These are phyloP conservation scores for Eupithecia centaureata DNA, from an alignment of 2,888 invertebrate species.

Conservation along the genomic window DNA sequence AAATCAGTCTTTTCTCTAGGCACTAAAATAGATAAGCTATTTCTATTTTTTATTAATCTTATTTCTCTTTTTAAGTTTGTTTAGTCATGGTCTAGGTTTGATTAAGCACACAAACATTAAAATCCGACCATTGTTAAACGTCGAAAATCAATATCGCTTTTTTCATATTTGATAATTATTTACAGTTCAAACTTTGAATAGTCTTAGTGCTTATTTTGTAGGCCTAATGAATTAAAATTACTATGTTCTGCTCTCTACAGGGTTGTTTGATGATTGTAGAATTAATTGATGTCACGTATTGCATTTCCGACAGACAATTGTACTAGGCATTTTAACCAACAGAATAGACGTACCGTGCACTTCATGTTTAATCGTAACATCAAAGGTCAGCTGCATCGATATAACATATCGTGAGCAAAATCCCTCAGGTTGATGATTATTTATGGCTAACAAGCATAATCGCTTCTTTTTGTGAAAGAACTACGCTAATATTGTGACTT, in stretches of 20 bases:
- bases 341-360: background rate
- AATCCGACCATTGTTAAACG: background rate
- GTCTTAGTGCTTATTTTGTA: no score
- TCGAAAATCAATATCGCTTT: no score
- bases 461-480: background rate
- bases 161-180: no score
- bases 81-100: background rate
- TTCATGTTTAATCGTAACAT: background rate
- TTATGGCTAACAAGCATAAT: background rate
- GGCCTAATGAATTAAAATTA: no score
- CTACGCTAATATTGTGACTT: no score
- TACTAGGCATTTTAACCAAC: background rate
- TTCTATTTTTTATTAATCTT: no score
- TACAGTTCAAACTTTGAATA: no score
- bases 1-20: background rate
- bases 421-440: background rate
- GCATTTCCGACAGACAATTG: background rate
- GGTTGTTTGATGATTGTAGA: background rate
- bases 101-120: background rate
- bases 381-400: background rate
- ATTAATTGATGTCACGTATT: background rate
- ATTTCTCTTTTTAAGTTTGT: no score
- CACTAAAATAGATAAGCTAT: background rate
- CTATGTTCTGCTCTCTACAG: no score
- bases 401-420: background rate